phyloP scores from a whole-genome alignment of 2,113 vertebrate genomes.

The Trinectes maculatus region DNA sequence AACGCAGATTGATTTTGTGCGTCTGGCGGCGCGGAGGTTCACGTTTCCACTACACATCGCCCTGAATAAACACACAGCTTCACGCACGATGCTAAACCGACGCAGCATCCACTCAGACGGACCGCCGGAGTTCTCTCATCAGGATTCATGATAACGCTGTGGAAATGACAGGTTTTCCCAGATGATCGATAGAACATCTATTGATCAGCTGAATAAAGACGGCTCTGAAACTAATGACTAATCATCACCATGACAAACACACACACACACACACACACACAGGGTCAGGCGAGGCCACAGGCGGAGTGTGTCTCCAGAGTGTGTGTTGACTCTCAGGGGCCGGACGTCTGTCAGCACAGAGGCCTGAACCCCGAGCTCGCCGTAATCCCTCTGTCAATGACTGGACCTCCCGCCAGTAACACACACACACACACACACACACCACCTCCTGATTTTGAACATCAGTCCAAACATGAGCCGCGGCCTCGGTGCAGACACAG shows the following conservation, averaged over 20 bases:
- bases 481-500: conserved; percentile 38
- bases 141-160: too few species aligned
- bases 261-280: conserved; percentile 51
- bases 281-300: conserved; percentile 51
- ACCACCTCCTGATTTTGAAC: conserved; percentile 32
- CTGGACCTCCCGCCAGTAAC: conserved; percentile 66
- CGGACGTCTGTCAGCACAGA: conserved; percentile 75
- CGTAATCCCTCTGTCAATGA: conserved; percentile 78
- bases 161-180: too few species aligned
- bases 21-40: conserved; percentile 1
- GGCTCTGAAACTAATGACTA: background rate
- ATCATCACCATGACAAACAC: conserved; percentile 30
- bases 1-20: background rate
- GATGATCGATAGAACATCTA: too few species aligned
- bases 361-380: conserved; percentile 65
- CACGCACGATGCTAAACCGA: background rate
- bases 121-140: too few species aligned
- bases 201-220: conserved; percentile 6
- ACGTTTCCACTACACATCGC: background rate
- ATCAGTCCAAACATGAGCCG: conserved; percentile 66
- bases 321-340: conserved; percentile 63
- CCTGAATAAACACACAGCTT: background rate
- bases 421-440: conserved; percentile 53
- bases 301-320: conserved; percentile 59
- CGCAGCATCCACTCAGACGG: background rate